Percentiles rank a stretch among this genome's conserved stretches.
phyloP scores from a whole-genome alignment of 37 sponge, comb jelly and placozoan species.

The Diacarnus erythraeanus region DNA sequence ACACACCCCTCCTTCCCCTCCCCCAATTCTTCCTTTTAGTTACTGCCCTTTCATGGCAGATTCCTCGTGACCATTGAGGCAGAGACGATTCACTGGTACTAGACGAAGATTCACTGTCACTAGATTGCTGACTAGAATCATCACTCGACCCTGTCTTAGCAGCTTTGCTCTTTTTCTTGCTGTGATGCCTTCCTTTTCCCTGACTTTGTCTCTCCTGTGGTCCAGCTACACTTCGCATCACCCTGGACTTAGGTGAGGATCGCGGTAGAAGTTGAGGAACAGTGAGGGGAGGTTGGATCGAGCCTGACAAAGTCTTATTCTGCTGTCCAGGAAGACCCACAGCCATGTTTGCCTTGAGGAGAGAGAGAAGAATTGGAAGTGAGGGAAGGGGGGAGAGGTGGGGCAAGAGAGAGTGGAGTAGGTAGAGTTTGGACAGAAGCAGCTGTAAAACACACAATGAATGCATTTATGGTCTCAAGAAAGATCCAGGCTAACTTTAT shows the following conservation, averaged over 20 bases:
- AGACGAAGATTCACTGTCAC: background rate
- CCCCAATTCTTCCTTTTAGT: background rate
- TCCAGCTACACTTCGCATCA: conserved; percentile 15
- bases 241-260: background rate
- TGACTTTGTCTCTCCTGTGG: background rate
- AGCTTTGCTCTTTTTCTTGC: background rate
- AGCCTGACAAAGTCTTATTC: background rate
- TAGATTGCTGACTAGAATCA: background rate
- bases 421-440: conserved; percentile 31
- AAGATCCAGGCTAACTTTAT: background rate
- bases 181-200: background rate
- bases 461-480: background rate
- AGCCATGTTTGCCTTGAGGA: conserved; percentile 41
- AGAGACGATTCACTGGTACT: background rate
- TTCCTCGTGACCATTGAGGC: background rate
- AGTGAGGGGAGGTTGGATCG: conserved; percentile 23
- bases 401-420: conserved; percentile 11
- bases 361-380: conserved; percentile 26
- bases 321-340: conserved; percentile 49
- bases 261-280: background rate
- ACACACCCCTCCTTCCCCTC: background rate
- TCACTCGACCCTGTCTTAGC: background rate
- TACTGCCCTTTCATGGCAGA: background rate
- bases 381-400: conserved; percentile 3
- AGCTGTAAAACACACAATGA: conserved; percentile 1